Evolutionary conservation across 2,888 invertebrate species (phyloP), one percentile per base, ranked within the genome.

Genomic region (Glyphotaelius pellucidus): DNA sequence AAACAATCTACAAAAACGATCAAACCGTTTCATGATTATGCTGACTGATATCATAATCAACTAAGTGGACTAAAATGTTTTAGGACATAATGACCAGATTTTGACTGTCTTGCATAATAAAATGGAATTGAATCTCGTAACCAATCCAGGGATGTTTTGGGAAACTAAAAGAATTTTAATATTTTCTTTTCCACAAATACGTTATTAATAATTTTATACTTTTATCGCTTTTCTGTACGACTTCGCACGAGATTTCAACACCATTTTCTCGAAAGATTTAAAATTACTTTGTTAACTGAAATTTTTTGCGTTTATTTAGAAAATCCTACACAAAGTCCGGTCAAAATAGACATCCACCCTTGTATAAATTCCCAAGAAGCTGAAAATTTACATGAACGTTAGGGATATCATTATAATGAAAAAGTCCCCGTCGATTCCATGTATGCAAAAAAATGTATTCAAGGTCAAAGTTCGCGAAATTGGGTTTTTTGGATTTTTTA

Each of bases 21-120:
- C 84, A 84, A 79, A 32, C 32, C 32, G 88, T 35, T 32, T 31
- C 67, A 47, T 67, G 67, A 35, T 88, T 80, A 88, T 79, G 25
- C 14, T 0, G 9, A n/a, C 25, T 67, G 25, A 67, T 80, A 89
- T 31, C 19, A 25, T 89, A 89, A 89, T 89, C 79, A 79, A 89
- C 35, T 89, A 89, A 79, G 79, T 89, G 88, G 88, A 38, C 12
- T 35, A 19, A 25, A 32, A 38, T 35, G 32, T 7, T 38, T 32
- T 83, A 35, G 25, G 35, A n/a, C 19, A 19, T 35, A 35, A 19
- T 35, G 35, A 19, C 35, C 25, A 2, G 35, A 35, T 83, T 83
- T 83, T 31, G 83, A 35, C 35, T 5, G 31, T 83, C 83, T 83
- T 83, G 32, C 35, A 38, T 38, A 83, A 83, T 35, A 38, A 35